phyloP scores from a whole-genome alignment of 2,888 invertebrate species.

The Altica lythri region DNA sequence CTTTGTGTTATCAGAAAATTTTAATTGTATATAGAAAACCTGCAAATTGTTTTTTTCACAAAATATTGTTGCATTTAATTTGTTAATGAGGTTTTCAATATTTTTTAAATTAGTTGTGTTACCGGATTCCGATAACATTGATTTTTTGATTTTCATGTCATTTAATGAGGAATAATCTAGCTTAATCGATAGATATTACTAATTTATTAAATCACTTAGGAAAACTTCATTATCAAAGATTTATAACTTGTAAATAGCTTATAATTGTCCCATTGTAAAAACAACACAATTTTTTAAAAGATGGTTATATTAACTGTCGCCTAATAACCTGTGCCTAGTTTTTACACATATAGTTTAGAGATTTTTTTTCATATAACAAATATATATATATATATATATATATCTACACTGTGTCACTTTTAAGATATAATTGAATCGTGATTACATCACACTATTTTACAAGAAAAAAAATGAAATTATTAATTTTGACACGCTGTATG shows the following conservation, averaged over 20 bases:
- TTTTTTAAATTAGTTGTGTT: neutral
- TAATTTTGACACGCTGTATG: too few species aligned
- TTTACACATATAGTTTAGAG: conserved; percentile 47
- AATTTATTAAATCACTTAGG: neutral
- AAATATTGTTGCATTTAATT: conserved; percentile 32
- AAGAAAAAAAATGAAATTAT: too few species aligned
- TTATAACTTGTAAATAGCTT: conserved; percentile 29
- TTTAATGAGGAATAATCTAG: too few species aligned
- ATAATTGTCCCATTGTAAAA: conserved; percentile 22
- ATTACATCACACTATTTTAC: too few species aligned
- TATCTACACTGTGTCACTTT: neutral
- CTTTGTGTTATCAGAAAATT: conserved; percentile 13
- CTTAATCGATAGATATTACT: neutral
- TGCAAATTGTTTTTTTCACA: conserved; percentile 38
- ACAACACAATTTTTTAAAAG: conserved; percentile 37
- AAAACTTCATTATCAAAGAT: conserved; percentile 29
- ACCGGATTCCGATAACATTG: too few species aligned
- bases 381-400: neutral
- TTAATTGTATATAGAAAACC: conserved; percentile 30
- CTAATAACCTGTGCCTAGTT: conserved; percentile 52
- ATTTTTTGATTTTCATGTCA: too few species aligned
- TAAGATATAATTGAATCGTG: too few species aligned
- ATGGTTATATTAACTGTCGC: conserved; percentile 39
- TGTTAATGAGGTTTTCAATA: conserved; percentile 29
- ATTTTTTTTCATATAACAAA: conserved; percentile 27